Evolutionary conservation across 2,797 vertebrate species (phyloP).

Genomic region (Myotis findleyi): DNA sequence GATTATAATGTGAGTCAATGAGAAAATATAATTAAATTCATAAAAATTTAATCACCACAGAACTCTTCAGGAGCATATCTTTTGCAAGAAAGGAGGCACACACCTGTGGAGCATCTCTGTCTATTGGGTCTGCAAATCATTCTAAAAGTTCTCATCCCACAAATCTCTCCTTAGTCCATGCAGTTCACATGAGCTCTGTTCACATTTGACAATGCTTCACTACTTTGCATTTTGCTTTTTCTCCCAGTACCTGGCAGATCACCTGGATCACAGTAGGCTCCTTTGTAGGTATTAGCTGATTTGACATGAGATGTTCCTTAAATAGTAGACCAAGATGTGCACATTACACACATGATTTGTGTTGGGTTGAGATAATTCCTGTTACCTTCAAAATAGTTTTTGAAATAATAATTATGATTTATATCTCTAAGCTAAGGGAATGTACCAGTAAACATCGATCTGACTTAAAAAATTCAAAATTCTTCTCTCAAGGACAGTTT

Average conservation of each 20-base stretch:
- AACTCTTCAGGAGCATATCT: conserved; percentile 76
- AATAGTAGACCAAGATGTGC: conserved; percentile 51
- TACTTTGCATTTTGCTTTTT: conserved; percentile 62
- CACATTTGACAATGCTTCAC: conserved; percentile 26
- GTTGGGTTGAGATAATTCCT: conserved; percentile 31
- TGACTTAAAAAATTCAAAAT: conserved; percentile 65
- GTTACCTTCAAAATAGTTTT: conserved; percentile 54
- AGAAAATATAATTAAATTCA: conserved; percentile 83
- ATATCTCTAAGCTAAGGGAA: conserved; percentile 50
- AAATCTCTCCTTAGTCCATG: conserved; percentile 51
- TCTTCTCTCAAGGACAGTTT: conserved; percentile 56
- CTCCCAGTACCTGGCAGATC: conserved; percentile 42
- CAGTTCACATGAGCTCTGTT: conserved; percentile 54
- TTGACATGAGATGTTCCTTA: conserved; percentile 49
- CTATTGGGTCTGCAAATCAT: background rate
- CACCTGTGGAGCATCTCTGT: conserved; percentile 62
- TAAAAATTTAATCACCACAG: conserved; percentile 81
- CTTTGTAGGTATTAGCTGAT: conserved; percentile 68
- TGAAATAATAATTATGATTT: conserved; percentile 58
- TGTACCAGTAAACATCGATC: conserved; percentile 2
- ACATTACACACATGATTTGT: conserved; percentile 61
- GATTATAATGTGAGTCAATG: conserved; percentile 83
- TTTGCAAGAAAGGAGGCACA: conserved; percentile 77
- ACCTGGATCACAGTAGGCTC: conserved; percentile 52
- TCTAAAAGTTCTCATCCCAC: conserved; percentile 44